A percentile compares a stretch with the other conserved stretches of the same genome.
phyloP scores from a whole-genome alignment of 2,888 invertebrate genomes.

The Agrilus cyanescens region DNA sequence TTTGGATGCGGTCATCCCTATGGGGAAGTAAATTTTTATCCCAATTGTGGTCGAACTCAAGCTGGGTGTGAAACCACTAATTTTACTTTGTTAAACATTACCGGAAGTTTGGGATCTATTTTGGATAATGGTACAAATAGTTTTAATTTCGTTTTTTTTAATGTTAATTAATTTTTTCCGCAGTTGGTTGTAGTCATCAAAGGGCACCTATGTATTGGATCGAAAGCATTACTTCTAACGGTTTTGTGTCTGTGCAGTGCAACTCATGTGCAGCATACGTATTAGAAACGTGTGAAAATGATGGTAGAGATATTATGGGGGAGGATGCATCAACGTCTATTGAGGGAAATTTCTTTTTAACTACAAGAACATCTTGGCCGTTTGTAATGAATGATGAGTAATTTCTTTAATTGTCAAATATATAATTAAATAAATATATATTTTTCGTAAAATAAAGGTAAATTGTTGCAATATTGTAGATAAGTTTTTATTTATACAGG shows the following conservation, averaged over 20 bases:
- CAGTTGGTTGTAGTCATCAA: background rate
- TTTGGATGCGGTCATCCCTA: conserved; percentile 5
- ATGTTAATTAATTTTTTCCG: background rate
- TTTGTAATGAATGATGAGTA: background rate
- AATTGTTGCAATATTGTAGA: no score
- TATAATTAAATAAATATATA: no score
- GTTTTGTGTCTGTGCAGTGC: background rate
- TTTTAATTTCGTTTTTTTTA: background rate
- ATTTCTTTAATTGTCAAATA: no score
- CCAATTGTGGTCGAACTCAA: conserved; percentile 8
- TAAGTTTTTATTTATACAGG: no score
- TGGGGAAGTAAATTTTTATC: conserved; percentile 8
- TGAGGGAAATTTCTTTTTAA: background rate
- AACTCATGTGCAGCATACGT: background rate
- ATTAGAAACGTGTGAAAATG: background rate
- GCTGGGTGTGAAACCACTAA: conserved; percentile 4
- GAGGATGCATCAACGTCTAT: background rate
- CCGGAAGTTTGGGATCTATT: background rate
- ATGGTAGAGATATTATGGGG: background rate
- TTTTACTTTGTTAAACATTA: background rate
- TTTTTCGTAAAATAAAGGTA: no score
- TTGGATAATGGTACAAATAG: background rate
- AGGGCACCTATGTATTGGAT: background rate
- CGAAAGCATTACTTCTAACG: background rate
- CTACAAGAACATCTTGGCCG: background rate